phyloP scores from a whole-genome alignment of 2,888 invertebrate genomes.

The Tetragonisca angustula region DNA sequence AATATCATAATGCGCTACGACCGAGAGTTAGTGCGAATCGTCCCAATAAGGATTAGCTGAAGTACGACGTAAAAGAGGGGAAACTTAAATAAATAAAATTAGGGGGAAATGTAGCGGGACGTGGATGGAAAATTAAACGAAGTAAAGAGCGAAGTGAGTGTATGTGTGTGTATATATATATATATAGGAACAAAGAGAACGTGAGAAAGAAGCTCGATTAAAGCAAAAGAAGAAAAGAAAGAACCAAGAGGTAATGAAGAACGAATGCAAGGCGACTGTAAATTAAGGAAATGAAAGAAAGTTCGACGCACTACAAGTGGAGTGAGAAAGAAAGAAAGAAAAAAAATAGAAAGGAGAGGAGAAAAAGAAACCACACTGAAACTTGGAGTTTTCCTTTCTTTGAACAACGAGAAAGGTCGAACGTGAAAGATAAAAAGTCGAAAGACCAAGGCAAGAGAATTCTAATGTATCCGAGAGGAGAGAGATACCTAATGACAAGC shows the following conservation, averaged over 20 bases:
- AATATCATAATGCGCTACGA: not conserved
- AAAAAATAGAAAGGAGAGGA: too few species aligned
- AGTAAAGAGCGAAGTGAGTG: conserved; percentile 1
- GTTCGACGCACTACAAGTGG: not conserved
- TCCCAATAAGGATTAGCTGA: not conserved
- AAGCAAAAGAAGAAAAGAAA: not conserved
- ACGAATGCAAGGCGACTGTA: not conserved
- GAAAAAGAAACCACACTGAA: not conserved
- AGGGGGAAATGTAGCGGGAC: not conserved
- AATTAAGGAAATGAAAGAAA: not conserved
- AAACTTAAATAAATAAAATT: not conserved
- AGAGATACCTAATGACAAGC: not conserved
- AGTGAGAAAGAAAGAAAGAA: not conserved
- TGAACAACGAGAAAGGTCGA: not conserved
- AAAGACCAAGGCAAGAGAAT: not conserved
- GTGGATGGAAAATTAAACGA: not conserved
- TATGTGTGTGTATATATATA: not conserved
- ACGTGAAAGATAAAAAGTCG: not conserved
- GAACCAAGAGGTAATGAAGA: not conserved
- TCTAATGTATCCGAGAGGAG: too few species aligned
- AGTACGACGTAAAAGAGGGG: not conserved
- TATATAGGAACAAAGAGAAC: conserved; percentile 1
- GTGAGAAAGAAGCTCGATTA: not conserved
- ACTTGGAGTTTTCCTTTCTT: not conserved
- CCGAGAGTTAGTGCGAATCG: not conserved